Percentiles rank a stretch among this genome's conserved stretches.
Evolutionary conservation across 2,888 invertebrate genomes (phyloP).

Genomic region (Eupithecia centaureata): DNA sequence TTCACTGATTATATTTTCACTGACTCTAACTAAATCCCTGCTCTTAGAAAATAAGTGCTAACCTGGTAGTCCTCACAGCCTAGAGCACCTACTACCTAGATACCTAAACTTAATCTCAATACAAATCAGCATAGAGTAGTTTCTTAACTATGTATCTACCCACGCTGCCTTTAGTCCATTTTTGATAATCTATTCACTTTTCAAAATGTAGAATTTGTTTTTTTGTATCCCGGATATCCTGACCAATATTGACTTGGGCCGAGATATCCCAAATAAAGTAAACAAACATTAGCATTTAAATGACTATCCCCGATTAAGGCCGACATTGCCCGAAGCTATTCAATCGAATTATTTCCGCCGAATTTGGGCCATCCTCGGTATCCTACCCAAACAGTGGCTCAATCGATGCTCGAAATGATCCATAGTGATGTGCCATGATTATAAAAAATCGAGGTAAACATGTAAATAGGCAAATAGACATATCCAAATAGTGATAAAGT

Average conservation of each 20-base stretch:
- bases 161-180: too few relatives aligned
- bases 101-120: too few relatives aligned
- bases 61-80: too few relatives aligned
- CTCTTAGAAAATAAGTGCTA: too few relatives aligned
- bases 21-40: too few relatives aligned
- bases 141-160: too few relatives aligned
- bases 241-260: conserved; percentile 14
- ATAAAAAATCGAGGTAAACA: not conserved
- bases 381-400: conserved; percentile 28
- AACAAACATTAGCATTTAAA: conserved; percentile 34
- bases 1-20: too few relatives aligned
- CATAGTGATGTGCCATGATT: conserved; percentile 18
- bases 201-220: not conserved
- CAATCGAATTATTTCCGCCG: conserved; percentile 28
- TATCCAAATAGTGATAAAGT: too few relatives aligned
- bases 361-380: conserved; percentile 28
- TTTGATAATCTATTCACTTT: not conserved
- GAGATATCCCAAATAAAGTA: conserved; percentile 19
- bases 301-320: conserved; percentile 27
- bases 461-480: not conserved
- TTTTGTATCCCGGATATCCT: conserved; percentile 2
- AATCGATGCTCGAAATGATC: conserved; percentile 28
- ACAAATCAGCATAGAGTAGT: too few relatives aligned
- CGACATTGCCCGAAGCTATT: conserved; percentile 23
- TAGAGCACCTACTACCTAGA: too few relatives aligned